Base-by-base conservation (phyloP, 1,140 invertebrate species). In the Steinernema khuongi region DNA sequence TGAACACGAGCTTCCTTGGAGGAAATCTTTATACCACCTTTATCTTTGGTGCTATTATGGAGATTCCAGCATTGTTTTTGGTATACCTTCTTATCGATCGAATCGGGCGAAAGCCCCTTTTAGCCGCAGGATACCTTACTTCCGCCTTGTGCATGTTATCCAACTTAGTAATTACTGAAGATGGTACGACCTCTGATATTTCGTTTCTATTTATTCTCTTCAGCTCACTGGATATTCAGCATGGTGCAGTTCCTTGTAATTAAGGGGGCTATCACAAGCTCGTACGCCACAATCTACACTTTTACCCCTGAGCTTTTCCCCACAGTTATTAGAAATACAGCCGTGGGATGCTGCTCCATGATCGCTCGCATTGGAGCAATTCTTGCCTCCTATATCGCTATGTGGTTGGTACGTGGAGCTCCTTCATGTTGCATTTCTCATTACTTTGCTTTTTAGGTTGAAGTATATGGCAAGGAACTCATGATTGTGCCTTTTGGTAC, bases 281-380 rank as follows among this genome's bases (percentile, higher is more conserved):
- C 79, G n/a, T 83, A 83, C 32, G 83, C 82, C 1, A 71, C 79
- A 1, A 77, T 84, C 26, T 84, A 85, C 75, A 84, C 83, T 2
- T 79, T 87, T 71, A 86, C 86, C 70, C 83, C 86, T 2, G 88
- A 88, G 77, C 73, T 88, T 2, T 88, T 87, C 79, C 87, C 87
- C 2, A 88, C 88, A 0, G 81, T 82, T 19, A 77, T 88, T 26
- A 70, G 88, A 30, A 88, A 88, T 77, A 85, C 86, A 50, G 87
- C 86, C 0, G 84, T 89, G 71, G 87, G 86, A 18, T 76, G 85
- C 22, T 88, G 88, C 75, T 87, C 87, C 1, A 88, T 88, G 84
- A 83, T 87, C 32, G 87, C 87, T 11, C 81, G 88, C 67, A 75
- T 89, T 31, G 89, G 88, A 33, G 86, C 86, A 2, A 87, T 88